These are phyloP conservation scores for Geotrypetes seraphini DNA, from an alignment of 2,797 vertebrate species.

Conservation along the genomic window DNA sequence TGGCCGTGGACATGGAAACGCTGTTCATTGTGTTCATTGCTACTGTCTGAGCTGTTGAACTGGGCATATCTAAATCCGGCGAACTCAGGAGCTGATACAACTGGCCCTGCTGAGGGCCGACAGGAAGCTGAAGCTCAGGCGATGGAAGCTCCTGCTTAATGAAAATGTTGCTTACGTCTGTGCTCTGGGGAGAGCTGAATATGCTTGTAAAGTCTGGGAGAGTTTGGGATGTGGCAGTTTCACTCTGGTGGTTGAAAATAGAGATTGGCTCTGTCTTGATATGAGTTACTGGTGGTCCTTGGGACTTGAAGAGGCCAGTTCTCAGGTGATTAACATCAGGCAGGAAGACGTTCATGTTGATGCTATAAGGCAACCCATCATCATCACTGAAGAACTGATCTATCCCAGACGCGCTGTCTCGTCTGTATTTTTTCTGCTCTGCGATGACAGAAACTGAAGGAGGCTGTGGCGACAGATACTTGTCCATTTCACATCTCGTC, in stretches of 20 bases:
- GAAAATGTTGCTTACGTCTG: slow-evolving; percentile 64
- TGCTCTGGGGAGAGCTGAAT: slow-evolving; percentile 63
- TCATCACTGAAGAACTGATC: slow-evolving; percentile 86
- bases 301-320: slow-evolving; percentile 77
- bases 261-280: slow-evolving; percentile 82
- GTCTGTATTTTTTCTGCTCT: slow-evolving; percentile 74
- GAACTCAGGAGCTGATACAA: slow-evolving; percentile 87
- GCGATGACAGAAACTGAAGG: slow-evolving; percentile 49
- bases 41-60: slow-evolving; percentile 55
- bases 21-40: slow-evolving; percentile 64
- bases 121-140: slow-evolving; percentile 67
- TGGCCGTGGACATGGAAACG: slow-evolving; percentile 59
- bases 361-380: slow-evolving; percentile 79
- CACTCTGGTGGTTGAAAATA: slow-evolving; percentile 70
- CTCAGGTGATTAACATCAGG: slow-evolving; percentile 82
- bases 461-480: slow-evolving; percentile 69
- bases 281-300: slow-evolving; percentile 65
- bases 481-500: slow-evolving; percentile 86
- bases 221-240: slow-evolving; percentile 50
- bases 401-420: slow-evolving; percentile 68
- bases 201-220: slow-evolving; percentile 78
- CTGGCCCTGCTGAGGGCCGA: slow-evolving; percentile 75
- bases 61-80: slow-evolving; percentile 76
- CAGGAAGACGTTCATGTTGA: slow-evolving; percentile 92
- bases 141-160: slow-evolving; percentile 87